Conservation (phyloP, 2,888 invertebrate genomes). For the Hyposoter didymator region DNA sequence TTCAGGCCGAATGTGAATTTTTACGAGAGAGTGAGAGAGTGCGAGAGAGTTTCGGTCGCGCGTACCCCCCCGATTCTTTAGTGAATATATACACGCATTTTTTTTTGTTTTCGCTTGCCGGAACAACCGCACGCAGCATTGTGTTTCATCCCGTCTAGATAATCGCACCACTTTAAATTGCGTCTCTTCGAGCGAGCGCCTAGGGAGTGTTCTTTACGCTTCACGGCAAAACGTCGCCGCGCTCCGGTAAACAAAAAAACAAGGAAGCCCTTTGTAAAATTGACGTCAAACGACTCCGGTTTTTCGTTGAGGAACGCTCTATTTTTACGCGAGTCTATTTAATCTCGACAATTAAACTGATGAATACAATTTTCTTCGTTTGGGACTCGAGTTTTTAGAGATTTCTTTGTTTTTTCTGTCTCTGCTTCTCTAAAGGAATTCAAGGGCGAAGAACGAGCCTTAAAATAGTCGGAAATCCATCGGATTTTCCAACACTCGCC, state of each 20-base stretch:
- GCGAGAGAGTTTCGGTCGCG: conserved; percentile 27
- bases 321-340: background rate
- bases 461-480: conserved; percentile 3
- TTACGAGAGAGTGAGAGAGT: conserved; percentile 19
- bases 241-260: conserved; percentile 63
- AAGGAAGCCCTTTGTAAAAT: conserved; percentile 28
- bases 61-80: conserved; percentile 11
- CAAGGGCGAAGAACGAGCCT: conserved; percentile 11
- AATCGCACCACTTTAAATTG: conserved; percentile 47
- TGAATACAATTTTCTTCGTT: background rate
- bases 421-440: conserved; percentile 17
- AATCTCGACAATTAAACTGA: conserved; percentile 8
- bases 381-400: conserved; percentile 8
- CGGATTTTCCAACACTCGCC: background rate
- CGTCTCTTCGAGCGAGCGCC: conserved; percentile 31
- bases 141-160: conserved; percentile 52
- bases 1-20: conserved; percentile 25
- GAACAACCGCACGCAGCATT: conserved; percentile 31
- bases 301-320: background rate
- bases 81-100: conserved; percentile 13
- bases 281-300: background rate
- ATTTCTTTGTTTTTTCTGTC: conserved; percentile 18
- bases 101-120: background rate
- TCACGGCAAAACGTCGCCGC: conserved; percentile 51
- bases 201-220: conserved; percentile 63